Base-by-base conservation (phyloP, 2,113 vertebrate species). In the Collichthys lucidus region DNA sequence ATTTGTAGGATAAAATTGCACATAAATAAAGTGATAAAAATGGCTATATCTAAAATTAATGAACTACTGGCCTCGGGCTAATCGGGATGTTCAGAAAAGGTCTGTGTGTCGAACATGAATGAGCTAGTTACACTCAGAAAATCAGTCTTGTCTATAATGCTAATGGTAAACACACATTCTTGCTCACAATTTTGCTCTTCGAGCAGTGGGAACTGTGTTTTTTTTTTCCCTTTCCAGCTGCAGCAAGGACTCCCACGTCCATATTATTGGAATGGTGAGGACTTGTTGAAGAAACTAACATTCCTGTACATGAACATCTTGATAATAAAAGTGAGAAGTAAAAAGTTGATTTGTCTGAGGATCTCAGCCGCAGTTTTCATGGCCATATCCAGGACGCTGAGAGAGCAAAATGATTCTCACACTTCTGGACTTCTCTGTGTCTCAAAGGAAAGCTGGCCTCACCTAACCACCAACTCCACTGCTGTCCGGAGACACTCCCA, bases 351-450 rank as follows among this genome's bases (percentile, higher is more conserved):
- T 80, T 24, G 15, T 64, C 35, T 79, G 47, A 71, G 29, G 52
- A 60, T 71, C 35, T 76, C 44, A 49, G 84, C 42, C 15, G 16
- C 55, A 85, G 74, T 49, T 77, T 75, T 56, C 56, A 50, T 67
- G 24, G 55, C 49, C 20, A 70, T 19, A 67, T 64, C 40, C 63
- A 40, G 44, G 73, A 26, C 0, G 6, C 53, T 56, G 69, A 74
- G 46, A 81, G 2, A 17, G 22, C 31, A 55, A 72, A 80, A 47
- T 64, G 57, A 59, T 29, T 59, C 59, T 49, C n/a, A 42, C 50
- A 63, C 22, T 44, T 70, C 53, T 82, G 47, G 47, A 47, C 12
- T 53, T 64, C 26, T 57, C 56, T 49, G 35, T 50, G 15, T 47
- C 66, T 53, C 20, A 2, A 20, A 53, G 16, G 19, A 42, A 4